Conservation (phyloP, 1,140 invertebrate genomes). For the Trichogramma pretiosum region DNA sequence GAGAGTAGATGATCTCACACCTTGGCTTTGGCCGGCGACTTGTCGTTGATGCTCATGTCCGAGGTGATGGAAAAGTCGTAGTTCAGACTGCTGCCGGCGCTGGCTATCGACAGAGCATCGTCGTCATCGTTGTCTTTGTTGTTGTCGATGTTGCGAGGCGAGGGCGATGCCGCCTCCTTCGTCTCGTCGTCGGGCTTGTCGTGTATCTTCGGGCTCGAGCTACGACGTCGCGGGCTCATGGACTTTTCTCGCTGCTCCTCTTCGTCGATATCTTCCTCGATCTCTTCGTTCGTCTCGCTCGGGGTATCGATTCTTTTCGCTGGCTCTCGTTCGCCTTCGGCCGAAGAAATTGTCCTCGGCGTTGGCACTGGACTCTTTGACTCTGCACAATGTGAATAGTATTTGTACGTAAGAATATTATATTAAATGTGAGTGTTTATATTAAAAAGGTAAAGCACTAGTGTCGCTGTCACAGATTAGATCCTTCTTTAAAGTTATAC, state of each 20-base stretch:
- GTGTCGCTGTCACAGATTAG: too few species aligned
- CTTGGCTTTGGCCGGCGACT: not conserved
- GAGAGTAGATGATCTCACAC: too few species aligned
- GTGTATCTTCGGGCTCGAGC: not conserved
- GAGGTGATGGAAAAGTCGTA: not conserved
- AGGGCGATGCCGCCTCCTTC: not conserved
- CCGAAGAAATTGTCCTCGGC: too few species aligned
- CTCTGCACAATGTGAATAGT: too few species aligned
- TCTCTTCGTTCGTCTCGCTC: not conserved
- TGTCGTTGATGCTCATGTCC: not conserved
- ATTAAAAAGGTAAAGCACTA: too few species aligned
- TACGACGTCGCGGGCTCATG: not conserved
- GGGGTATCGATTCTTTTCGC: not conserved
- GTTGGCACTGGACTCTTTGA: too few species aligned
- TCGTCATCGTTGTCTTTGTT: not conserved
- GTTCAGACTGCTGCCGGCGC: not conserved
- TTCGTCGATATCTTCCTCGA: constrained; percentile 5
- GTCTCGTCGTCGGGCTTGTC: constrained; percentile 1
- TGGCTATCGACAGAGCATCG: not conserved
- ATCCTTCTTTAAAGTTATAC: too few species aligned
- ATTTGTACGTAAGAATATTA: too few species aligned
- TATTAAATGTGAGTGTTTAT: too few species aligned
- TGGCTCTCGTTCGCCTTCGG: not conserved
- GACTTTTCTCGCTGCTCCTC: constrained; percentile 3
- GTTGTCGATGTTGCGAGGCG: not conserved